phyloP scores from a whole-genome alignment of 92 coral and sea anemone genomes.

The Blastomussa wellsi region DNA sequence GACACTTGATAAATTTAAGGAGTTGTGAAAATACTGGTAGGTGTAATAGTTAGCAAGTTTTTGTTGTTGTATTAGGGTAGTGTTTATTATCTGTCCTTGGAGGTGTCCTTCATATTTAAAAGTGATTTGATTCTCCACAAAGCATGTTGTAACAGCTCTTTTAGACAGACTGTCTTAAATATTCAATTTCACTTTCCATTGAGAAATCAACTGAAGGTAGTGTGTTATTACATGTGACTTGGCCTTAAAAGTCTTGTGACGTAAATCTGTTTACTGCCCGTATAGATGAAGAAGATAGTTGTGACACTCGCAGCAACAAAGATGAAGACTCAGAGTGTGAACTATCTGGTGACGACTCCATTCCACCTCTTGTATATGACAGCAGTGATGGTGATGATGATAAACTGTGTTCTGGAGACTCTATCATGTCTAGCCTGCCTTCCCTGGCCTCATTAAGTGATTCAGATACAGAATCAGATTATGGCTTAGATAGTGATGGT shows the following conservation, averaged over 20 bases:
- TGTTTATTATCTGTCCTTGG: background rate
- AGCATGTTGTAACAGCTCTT: background rate
- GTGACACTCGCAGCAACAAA: background rate
- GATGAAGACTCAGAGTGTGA: constrained; percentile 4
- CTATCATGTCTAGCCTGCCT: constrained; percentile 4
- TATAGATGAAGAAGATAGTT: constrained; percentile 15
- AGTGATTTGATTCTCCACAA: background rate
- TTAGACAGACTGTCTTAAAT: background rate
- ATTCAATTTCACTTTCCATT: no score
- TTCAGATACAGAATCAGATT: constrained; percentile 27
- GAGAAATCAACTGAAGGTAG: no score
- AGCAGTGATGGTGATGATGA: constrained; percentile 43
- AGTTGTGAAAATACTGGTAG: background rate
- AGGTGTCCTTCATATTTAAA: no score
- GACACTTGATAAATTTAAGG: background rate
- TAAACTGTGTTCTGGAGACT: background rate
- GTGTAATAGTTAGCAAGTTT: background rate
- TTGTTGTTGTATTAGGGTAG: background rate
- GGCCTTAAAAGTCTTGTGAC: background rate
- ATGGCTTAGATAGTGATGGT: background rate
- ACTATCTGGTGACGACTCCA: constrained; percentile 18
- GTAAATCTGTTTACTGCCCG: background rate
- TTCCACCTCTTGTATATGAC: constrained; percentile 25
- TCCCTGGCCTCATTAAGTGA: constrained; percentile 8
- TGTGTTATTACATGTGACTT: no score